These are phyloP conservation scores for Drosophila nigricruria DNA, from an alignment of 2,888 invertebrate species.

Conservation along the genomic window DNA sequence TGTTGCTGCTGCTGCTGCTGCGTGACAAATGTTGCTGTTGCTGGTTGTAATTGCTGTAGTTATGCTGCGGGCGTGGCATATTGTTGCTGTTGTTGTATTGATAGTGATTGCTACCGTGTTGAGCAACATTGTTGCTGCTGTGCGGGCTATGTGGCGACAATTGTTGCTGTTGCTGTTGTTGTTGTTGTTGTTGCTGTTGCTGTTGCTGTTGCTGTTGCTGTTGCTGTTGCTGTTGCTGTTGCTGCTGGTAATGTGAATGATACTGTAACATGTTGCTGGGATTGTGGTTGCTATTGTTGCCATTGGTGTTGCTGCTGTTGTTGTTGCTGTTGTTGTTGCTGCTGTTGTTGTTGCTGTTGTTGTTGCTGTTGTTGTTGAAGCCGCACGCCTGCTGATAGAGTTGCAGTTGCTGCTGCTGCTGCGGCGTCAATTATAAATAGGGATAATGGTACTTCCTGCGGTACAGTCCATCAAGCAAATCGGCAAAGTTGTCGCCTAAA, in stretches of 20 bases:
- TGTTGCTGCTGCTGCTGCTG: slow-evolving; percentile 21
- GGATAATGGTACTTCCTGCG: slow-evolving; percentile 86
- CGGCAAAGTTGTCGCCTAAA: slow-evolving; percentile 82
- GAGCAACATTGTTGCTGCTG: slow-evolving; percentile 43
- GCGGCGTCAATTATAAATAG: slow-evolving; percentile 85
- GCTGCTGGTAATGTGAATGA: slow-evolving; percentile 22
- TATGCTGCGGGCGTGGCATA: slow-evolving; percentile 13
- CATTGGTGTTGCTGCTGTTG: slow-evolving; percentile 40
- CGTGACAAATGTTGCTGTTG: slow-evolving; percentile 21
- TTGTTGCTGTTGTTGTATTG: slow-evolving; percentile 19
- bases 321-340: slow-evolving; percentile 40
- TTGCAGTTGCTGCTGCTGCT: slow-evolving; percentile 78
- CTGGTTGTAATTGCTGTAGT: slow-evolving; percentile 17
- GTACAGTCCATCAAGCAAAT: slow-evolving; percentile 85
- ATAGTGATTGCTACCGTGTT: slow-evolving; percentile 29
- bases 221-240: slow-evolving; percentile 44
- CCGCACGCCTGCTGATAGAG: slow-evolving; percentile 75
- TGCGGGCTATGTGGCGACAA: slow-evolving; percentile 32
- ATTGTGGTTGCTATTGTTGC: slow-evolving; percentile 23
- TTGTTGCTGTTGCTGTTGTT: slow-evolving; percentile 24
- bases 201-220: slow-evolving; percentile 41
- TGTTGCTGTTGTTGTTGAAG: slow-evolving; percentile 38
- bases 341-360: slow-evolving; percentile 20
- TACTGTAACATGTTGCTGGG: slow-evolving; percentile 30
- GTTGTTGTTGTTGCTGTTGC: slow-evolving; percentile 39